Percentiles rank a stretch among this genome's conserved stretches.
Conservation (phyloP, 2,113 vertebrate genomes). For the Macquaria australasica region DNA sequence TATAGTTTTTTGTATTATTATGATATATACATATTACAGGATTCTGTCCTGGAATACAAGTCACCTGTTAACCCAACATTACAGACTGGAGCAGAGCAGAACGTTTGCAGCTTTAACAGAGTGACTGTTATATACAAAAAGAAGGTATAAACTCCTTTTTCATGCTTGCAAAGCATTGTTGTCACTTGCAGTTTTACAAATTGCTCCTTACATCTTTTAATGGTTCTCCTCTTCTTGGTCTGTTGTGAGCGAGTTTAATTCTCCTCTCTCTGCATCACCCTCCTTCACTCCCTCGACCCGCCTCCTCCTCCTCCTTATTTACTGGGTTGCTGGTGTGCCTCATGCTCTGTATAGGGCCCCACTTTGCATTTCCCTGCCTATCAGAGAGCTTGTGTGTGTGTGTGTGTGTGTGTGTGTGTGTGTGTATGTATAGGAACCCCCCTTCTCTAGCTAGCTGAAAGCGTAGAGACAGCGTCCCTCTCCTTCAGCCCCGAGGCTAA, state of each 20-base stretch:
- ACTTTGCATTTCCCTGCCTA: slow-evolving; percentile 81
- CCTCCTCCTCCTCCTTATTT: slow-evolving; percentile 79
- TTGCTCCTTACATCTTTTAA: slow-evolving; percentile 72
- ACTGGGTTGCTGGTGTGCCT: slow-evolving; percentile 76
- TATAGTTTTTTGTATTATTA: background rate
- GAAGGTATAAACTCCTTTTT: slow-evolving; percentile 35
- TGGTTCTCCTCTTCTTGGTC: slow-evolving; percentile 67
- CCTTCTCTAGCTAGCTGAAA: slow-evolving; percentile 75
- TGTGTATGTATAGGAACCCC: slow-evolving; percentile 79
- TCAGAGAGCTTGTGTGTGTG: slow-evolving; percentile 62
- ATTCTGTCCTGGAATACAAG: background rate
- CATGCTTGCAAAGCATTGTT: slow-evolving; percentile 56
- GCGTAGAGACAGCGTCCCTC: slow-evolving; percentile 83
- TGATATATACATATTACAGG: background rate
- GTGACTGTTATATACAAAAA: slow-evolving; percentile 4
- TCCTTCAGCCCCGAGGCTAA: slow-evolving; percentile 85
- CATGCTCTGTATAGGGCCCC: slow-evolving; percentile 77
- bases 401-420: slow-evolving; percentile 72
- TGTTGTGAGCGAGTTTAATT: slow-evolving; percentile 73
- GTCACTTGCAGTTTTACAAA: slow-evolving; percentile 72
- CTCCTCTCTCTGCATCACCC: slow-evolving; percentile 68
- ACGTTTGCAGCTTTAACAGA: slow-evolving; percentile 37
- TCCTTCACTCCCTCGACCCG: slow-evolving; percentile 58
- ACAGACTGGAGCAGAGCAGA: background rate
- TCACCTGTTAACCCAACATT: slow-evolving; percentile 12